Evolutionary conservation across 2,113 vertebrate genomes (phyloP), one percentile per base, ranked within the genome.

Genomic region (Callionymus lyra): DNA sequence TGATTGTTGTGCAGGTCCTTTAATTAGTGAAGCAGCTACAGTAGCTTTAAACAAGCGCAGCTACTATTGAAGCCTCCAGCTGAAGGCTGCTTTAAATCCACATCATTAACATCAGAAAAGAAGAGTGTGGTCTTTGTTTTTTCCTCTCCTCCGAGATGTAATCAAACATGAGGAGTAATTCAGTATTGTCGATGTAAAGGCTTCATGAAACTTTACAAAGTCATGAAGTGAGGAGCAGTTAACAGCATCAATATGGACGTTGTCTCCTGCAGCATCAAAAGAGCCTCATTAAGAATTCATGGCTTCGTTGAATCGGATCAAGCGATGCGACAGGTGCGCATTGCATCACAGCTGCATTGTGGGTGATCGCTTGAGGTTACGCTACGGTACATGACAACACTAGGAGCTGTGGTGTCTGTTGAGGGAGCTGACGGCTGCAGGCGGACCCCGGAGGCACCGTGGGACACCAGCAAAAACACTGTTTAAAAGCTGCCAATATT

Each of bases 251-350:
- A 27, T 27, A 27, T 8, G 8, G 21, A 27, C 4, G 21, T 27
- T 38, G 10, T 17, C 33, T 41, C 13, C 18, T n/a, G 13, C 13
- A 52, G 34, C 34, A n/a, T n/a, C n/a, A n/a, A 50, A 21, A 47
- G 47, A 53, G 58, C 27, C 49, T 56, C 68, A 68, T 76, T 64
- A 68, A 70, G 32, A 63, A 63, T 70, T 68, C 13, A 76, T 37
- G 33, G 34, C 42, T 31, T 38, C 21, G 19, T 41, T 60, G 56
- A 50, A 44, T 17, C 37, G 47, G 44, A 66, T 40, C 60, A 47
- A 53, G 53, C 31, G 31, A 19, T 50, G 44, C 63, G 70, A 74
- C 75, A 81, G 75, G 70, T 78, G 72, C 65, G 59, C 39, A 34
- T 52, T 56, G 45, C 35, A 6, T 58, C 66, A 69, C 56, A 69